Evolutionary conservation across 2,797 vertebrate genomes (phyloP).

Genomic region (Neosalanx taihuensis): DNA sequence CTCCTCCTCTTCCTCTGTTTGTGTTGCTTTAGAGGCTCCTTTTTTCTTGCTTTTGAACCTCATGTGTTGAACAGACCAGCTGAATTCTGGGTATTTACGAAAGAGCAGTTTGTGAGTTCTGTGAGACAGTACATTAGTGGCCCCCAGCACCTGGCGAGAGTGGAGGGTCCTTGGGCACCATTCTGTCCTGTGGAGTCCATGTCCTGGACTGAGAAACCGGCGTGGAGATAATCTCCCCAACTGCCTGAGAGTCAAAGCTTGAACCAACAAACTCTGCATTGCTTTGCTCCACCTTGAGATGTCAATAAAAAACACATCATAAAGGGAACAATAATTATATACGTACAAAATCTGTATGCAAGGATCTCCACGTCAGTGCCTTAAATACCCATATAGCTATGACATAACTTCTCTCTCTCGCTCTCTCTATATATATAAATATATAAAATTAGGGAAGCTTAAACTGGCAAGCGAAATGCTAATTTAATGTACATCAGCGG

Average conservation of each 20-base stretch:
- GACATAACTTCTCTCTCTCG: too few species aligned
- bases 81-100: slow-evolving; percentile 45
- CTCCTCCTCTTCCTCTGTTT: slow-evolving; percentile 70
- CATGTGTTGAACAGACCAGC: slow-evolving; percentile 61
- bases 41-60: slow-evolving; percentile 85
- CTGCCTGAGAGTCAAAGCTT: slow-evolving; percentile 69
- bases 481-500: too few species aligned
- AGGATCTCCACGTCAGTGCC: not conserved
- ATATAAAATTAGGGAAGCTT: too few species aligned
- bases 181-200: slow-evolving; percentile 45
- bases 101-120: slow-evolving; percentile 44
- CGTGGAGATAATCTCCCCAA: slow-evolving; percentile 61
- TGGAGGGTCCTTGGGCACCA: slow-evolving; percentile 71
- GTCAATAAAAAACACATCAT: not conserved
- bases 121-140: slow-evolving; percentile 29
- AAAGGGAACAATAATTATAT: not conserved
- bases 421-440: too few species aligned
- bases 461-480: too few species aligned
- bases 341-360: not conserved
- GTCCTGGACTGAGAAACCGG: slow-evolving; percentile 59
- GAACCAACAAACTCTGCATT: slow-evolving; percentile 72
- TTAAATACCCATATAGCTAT: too few species aligned
- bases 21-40: slow-evolving; percentile 47
- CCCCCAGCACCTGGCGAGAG: slow-evolving; percentile 68
- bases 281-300: not conserved